Conservation (phyloP, 2,888 invertebrate species). For the Byasa hedistus region DNA sequence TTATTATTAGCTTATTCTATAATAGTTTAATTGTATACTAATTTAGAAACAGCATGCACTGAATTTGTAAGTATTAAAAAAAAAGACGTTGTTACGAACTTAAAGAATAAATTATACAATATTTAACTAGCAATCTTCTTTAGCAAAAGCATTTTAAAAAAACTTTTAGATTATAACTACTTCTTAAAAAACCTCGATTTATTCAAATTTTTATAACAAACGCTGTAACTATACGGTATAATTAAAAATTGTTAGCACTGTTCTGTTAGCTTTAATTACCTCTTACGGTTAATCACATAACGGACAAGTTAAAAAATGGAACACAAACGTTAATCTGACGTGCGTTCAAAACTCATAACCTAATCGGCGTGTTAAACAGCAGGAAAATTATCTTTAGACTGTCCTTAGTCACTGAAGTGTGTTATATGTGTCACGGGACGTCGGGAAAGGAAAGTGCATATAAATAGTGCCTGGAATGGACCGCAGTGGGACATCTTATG, state of each 20-base stretch:
- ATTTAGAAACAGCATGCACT: no score
- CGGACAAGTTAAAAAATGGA: constrained; percentile 34
- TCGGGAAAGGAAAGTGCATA: constrained; percentile 67
- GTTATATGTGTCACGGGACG: constrained; percentile 64
- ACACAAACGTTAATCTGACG: constrained; percentile 39
- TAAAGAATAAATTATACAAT: not conserved
- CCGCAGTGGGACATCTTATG: constrained; percentile 63
- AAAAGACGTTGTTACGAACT: not conserved
- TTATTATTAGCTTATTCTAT: not conserved
- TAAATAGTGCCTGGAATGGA: constrained; percentile 62
- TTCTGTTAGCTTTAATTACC: constrained; percentile 29
- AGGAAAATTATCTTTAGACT: constrained; percentile 56
- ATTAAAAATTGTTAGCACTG: constrained; percentile 9
- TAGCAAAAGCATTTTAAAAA: not conserved
- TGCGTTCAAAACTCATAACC: constrained; percentile 35
- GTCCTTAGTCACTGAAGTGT: constrained; percentile 63
- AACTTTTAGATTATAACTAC: not conserved
- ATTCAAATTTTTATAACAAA: not conserved
- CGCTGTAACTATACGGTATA: not conserved
- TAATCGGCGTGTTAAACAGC: constrained; percentile 36
- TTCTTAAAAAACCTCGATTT: not conserved
- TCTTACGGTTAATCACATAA: constrained; percentile 31
- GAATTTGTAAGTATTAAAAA: no score
- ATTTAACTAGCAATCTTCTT: not conserved
- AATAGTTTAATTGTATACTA: no score